Base-by-base conservation (phyloP, 1,140 invertebrate species). In the Helicoverpa armigera region DNA sequence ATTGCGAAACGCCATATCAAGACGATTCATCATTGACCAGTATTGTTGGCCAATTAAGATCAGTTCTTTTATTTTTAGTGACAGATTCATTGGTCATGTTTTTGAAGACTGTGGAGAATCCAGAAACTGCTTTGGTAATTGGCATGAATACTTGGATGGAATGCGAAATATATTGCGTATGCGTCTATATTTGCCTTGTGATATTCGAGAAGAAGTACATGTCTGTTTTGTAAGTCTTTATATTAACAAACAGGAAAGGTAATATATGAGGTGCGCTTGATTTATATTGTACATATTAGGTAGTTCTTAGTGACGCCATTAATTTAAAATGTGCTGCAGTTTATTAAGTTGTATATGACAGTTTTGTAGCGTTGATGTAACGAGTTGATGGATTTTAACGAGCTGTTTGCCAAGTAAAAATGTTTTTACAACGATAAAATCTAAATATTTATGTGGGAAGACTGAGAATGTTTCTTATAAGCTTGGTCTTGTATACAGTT, bases 261-360 rank as follows among this genome's bases (percentile, higher is more conserved):
- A 63, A 53, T 61, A 76, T 31, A 43, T 12, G 58, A 51, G 31
- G 18, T 51, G 12, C 31, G 18, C 10, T 53, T 61, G 31, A 76
- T 13, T 76, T 58, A 76, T 16, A 29, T 12, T 31, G 58, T 76
- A 76, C 56, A 63, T 63, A 76, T 76, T 76, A 51, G 73, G 73
- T 51, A 16, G 12, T 43, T 63, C 12, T 73, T 56, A 63, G 73
- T 63, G 43, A 69, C 35, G 73, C 56, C 23, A 51, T 61, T 63
- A 51, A 51, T 63, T 61, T 76, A 48, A 61, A 63, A 63, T 61
- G 73, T 63, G 58, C 11, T 76, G 56, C 73, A 76, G 10, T 76
- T 61, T 76, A 63, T 61, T 75, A 75, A 61, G 31, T 63, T 12
- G 35, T 50, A 74, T 58, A 61, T 18, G 73, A 63, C 73, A 73